Evolutionary conservation across 2,888 invertebrate genomes (phyloP).

Genomic region (Stratiomys singularior): DNA sequence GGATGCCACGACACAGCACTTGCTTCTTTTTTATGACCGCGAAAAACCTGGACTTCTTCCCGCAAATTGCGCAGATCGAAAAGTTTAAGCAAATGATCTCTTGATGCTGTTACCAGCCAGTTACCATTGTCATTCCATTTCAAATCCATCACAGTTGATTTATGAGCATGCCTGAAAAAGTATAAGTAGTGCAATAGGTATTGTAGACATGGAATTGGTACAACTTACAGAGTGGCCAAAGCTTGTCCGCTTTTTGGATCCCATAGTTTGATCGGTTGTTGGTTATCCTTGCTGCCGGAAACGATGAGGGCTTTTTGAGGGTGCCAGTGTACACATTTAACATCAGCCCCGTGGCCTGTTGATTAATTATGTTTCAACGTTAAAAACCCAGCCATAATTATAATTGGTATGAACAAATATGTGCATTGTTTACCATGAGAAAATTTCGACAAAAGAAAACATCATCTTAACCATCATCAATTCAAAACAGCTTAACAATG

Average conservation of each 20-base stretch:
- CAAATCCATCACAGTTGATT: slow-evolving; percentile 98
- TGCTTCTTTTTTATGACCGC: slow-evolving; percentile 99
- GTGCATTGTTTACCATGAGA: not conserved
- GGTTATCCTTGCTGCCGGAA: slow-evolving; percentile 99
- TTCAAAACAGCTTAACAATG: too few relatives aligned
- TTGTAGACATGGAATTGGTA: too few relatives aligned
- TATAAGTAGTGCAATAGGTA: too few relatives aligned
- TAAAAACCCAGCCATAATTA: not conserved
- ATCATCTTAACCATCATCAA: too few relatives aligned
- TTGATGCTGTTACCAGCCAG: slow-evolving; percentile 98
- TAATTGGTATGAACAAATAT: not conserved
- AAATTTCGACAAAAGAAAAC: too few relatives aligned
- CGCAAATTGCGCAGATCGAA: slow-evolving; percentile 97
- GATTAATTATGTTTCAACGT: not conserved
- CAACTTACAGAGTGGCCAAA: slow-evolving; percentile 90
- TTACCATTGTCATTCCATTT: slow-evolving; percentile 99
- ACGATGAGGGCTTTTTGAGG: slow-evolving; percentile 96
- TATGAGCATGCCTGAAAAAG: slow-evolving; percentile 93
- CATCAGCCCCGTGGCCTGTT: slow-evolving; percentile 95
- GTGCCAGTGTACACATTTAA: slow-evolving; percentile 99
- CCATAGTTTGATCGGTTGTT: slow-evolving; percentile 99
- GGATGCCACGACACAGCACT: slow-evolving; percentile 99
- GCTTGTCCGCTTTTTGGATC: slow-evolving; percentile 97
- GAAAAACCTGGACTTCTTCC: slow-evolving; percentile 95
- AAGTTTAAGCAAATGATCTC: slow-evolving; percentile 96